Evolutionary conservation across 2,113 vertebrate genomes (phyloP), one percentile per base, ranked within the genome.

Genomic region (Prunella himalayana): DNA sequence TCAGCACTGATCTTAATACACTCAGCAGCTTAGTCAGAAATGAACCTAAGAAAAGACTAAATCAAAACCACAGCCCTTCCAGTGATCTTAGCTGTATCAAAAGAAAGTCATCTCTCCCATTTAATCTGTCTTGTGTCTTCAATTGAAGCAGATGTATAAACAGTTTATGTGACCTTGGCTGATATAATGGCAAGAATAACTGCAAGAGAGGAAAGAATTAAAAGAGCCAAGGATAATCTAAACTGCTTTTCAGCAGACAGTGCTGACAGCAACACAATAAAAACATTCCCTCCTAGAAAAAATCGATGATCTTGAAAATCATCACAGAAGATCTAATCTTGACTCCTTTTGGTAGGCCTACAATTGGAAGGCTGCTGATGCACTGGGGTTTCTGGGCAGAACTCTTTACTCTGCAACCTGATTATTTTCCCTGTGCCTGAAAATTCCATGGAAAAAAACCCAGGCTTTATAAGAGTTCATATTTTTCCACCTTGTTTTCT

Each of bases 241-340:
- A 95, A 77, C 83, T 60, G 54, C 33, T 90, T 85, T 91, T 93
- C 78, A 92, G 77, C 57, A 89, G 59, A 51, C 73, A 88, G n/a
- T 83, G 94, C 94, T 95, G 96, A 96, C 94, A 91, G 60, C 69
- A 91, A 77, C 81, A 72, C 59, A 84, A 92, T 89, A 80, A 69
- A 75, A 13, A 18, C 72, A 59, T 75, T 61, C 49, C 30, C 28
- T 92, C 65, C 76, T 86, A 68, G 68, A 86, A 49, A 73, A 95
- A 96, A 95, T 90, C 24, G 2, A 96, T 97, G 88, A 94, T 96
- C 91, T 93, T 95, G 89, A 94, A 92, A 95, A 95, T 76, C 83
- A 66, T 88, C 88, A 64, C 59, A 64, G 78, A 94, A 95, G 92
- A 96, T 95, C 89, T 91, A 95, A 94, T 96, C 80, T 93, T 80